Conservation (phyloP, 2,797 vertebrate genomes). For the Rhinatrema bivittatum region DNA sequence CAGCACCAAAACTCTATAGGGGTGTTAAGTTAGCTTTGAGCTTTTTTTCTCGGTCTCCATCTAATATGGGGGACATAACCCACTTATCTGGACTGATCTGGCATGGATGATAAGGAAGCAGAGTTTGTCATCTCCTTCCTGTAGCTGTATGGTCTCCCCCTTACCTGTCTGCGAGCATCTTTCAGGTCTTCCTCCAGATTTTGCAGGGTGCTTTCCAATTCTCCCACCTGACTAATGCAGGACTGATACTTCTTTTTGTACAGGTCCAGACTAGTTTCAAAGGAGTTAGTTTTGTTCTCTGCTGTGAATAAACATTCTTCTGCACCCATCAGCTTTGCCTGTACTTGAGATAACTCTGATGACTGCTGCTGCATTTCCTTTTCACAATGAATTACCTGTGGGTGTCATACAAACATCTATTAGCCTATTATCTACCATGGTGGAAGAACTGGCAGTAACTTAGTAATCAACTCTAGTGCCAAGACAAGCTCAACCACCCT, state of each 20-base stretch:
- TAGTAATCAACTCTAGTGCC: no score
- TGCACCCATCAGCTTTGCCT: conserved; percentile 35
- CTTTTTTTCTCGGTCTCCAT: no score
- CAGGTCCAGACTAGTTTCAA: conserved; percentile 46
- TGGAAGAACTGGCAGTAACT: no score
- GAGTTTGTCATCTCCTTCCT: no score
- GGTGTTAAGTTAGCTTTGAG: no score
- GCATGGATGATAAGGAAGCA: no score
- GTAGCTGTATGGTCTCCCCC: no score
- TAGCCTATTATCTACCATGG: no score
- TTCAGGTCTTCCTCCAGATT: conserved; percentile 44
- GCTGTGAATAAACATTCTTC: conserved; percentile 36
- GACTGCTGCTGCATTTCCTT: conserved; percentile 36
- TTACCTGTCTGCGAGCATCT: conserved; percentile 52
- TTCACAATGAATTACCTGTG: conserved; percentile 48
- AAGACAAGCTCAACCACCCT: no score
- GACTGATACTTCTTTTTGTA: conserved; percentile 53
- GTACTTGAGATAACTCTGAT: conserved; percentile 26
- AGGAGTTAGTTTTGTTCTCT: conserved; percentile 35
- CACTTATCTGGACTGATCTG: no score
- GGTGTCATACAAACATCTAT: not conserved
- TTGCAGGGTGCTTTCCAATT: conserved; percentile 46
- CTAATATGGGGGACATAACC: no score
- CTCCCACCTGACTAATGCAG: conserved; percentile 40
- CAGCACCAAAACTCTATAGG: no score